Evolutionary conservation across 2,113 vertebrate species (phyloP).

Genomic region (Forbesichthys agassizii): DNA sequence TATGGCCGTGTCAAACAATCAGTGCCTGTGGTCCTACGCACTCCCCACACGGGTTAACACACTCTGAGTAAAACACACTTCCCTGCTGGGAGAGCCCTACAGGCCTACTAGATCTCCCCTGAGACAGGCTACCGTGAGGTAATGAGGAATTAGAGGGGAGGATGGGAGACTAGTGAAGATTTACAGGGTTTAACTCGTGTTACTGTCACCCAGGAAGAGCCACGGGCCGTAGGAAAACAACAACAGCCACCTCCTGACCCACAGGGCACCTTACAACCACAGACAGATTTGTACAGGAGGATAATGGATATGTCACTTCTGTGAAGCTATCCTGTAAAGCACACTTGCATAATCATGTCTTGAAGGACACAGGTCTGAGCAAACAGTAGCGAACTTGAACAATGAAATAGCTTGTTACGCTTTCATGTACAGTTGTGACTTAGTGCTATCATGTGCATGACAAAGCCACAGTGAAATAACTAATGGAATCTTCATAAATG

Average conservation of each 20-base stretch:
- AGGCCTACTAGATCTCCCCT: constrained; percentile 65
- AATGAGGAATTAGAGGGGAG: constrained; percentile 74
- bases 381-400: no score
- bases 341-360: no score
- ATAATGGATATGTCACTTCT: constrained; percentile 4
- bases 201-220: constrained; percentile 71
- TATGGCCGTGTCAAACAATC: constrained; percentile 32
- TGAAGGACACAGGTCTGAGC: no score
- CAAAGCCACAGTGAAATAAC: no score
- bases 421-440: no score
- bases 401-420: no score
- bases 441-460: no score
- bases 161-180: constrained; percentile 69
- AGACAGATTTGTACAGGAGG: constrained; percentile 17
- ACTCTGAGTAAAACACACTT: constrained; percentile 41
- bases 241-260: constrained; percentile 40
- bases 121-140: constrained; percentile 71
- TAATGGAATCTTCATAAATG: no score
- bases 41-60: constrained; percentile 62
- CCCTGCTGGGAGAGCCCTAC: constrained; percentile 45
- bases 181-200: constrained; percentile 67
- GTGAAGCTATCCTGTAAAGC: background rate
- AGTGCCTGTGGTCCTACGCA: constrained; percentile 48
- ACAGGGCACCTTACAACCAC: constrained; percentile 20
- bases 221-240: constrained; percentile 58